Conservation (phyloP, 2,113 vertebrate genomes). For the Atrichornis clamosus region DNA sequence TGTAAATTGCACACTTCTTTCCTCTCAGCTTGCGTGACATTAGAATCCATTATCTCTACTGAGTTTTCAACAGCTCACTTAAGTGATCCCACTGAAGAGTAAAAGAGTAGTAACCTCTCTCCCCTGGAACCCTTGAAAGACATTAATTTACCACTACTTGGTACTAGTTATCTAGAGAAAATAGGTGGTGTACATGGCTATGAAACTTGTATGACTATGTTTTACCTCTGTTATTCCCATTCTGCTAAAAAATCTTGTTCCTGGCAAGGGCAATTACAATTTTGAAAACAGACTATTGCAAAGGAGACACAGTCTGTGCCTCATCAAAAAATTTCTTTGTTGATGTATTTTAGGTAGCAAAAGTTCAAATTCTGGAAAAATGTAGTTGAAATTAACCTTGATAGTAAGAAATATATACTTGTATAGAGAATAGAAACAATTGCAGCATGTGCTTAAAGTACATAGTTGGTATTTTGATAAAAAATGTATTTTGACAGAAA, state of each 20-base stretch:
- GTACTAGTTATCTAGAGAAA: neutral
- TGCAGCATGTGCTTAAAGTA: neutral
- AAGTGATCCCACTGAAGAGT: neutral
- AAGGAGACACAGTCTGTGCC: neutral
- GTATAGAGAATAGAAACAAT: neutral
- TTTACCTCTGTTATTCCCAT: neutral
- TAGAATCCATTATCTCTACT: neutral
- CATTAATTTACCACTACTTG: neutral
- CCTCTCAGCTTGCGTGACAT: neutral
- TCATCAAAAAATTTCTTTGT: neutral
- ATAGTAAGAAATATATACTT: neutral
- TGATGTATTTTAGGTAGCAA: neutral
- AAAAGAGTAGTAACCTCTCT: neutral
- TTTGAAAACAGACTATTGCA: neutral
- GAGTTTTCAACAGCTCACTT: neutral
- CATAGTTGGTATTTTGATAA: neutral
- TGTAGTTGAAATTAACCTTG: neutral
- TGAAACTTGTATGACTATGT: neutral
- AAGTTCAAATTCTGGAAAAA: neutral
- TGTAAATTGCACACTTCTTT: conserved; percentile 11
- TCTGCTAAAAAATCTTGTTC: neutral
- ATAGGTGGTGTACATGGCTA: neutral
- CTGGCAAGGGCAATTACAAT: neutral
- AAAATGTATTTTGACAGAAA: neutral
- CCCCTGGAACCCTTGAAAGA: neutral